These are phyloP conservation scores for Mactromeris polynyma DNA, from an alignment of 2,888 invertebrate genomes.

Conservation along the genomic window DNA sequence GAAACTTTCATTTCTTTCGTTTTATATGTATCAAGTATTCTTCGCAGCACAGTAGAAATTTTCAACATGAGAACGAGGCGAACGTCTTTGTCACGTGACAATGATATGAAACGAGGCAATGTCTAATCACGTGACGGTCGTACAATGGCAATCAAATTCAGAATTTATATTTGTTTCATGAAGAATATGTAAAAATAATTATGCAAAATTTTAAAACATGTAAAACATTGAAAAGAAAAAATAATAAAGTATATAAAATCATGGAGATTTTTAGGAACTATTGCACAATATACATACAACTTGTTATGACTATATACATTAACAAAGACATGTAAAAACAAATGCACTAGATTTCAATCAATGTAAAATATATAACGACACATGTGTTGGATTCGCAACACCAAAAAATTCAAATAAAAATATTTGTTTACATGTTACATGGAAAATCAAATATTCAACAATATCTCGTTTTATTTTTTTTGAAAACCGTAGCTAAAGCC, in stretches of 20 bases:
- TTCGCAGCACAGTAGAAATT: too few species aligned
- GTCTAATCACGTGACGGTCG: not conserved
- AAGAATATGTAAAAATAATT: constrained; percentile 11
- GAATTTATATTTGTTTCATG: not conserved
- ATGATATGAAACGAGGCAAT: not conserved
- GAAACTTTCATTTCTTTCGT: not conserved
- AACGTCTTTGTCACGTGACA: too few species aligned
- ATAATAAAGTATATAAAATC: constrained; percentile 6
- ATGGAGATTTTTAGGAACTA: constrained; percentile 13
- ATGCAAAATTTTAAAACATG: constrained; percentile 17
- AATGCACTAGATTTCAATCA: not conserved
- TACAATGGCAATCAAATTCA: not conserved
- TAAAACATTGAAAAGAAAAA: not conserved
- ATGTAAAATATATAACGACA: not conserved
- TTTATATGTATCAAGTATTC: not conserved
- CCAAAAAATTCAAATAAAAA: constrained; percentile 10
- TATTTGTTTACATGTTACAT: not conserved
- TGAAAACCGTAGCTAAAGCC: not conserved
- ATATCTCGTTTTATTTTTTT: not conserved
- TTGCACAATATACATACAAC: constrained; percentile 26
- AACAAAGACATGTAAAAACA: constrained; percentile 27
- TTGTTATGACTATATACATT: constrained; percentile 12
- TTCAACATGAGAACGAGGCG: not conserved
- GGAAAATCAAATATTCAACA: not conserved
- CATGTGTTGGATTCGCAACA: not conserved